These are phyloP conservation scores for Xenus cinereus DNA, from an alignment of 2,113 vertebrate genomes.

Conservation along the genomic window DNA sequence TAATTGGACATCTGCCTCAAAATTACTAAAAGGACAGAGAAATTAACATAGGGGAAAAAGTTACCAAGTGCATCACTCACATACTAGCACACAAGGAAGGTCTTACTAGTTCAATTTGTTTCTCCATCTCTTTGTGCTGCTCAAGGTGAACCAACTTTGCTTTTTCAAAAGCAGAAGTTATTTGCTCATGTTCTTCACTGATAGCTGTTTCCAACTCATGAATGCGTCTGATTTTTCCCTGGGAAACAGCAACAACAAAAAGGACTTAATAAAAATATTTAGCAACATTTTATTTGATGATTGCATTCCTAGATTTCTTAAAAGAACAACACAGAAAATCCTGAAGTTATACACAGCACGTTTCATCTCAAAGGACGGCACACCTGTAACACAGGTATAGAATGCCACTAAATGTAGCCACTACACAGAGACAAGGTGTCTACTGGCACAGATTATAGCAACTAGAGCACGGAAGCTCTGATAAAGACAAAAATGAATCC, in stretches of 20 bases:
- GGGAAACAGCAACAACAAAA: conserved; percentile 6
- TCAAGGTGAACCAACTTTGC: conserved; percentile 77
- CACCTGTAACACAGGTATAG: fast-evolving
- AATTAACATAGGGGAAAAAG: background rate
- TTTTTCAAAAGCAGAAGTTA: conserved; percentile 82
- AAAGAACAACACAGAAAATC: background rate
- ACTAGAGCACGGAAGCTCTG: background rate
- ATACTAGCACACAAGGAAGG: background rate
- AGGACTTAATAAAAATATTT: background rate
- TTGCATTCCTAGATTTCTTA: background rate
- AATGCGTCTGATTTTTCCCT: conserved; percentile 81
- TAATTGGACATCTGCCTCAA: background rate
- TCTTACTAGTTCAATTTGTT: conserved; percentile 84
- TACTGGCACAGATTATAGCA: background rate
- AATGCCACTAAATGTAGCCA: background rate
- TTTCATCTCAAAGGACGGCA: background rate
- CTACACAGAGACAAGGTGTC: background rate
- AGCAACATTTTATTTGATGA: background rate
- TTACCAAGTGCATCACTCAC: background rate
- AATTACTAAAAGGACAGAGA: background rate
- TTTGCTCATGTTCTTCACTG: conserved; percentile 78
- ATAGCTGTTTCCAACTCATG: conserved; percentile 81
- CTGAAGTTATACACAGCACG: background rate
- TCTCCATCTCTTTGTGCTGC: conserved; percentile 83
- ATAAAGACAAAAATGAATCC: background rate